Conservation (phyloP, 2,888 invertebrate genomes). For the Vannuccia rotundouncinata region DNA sequence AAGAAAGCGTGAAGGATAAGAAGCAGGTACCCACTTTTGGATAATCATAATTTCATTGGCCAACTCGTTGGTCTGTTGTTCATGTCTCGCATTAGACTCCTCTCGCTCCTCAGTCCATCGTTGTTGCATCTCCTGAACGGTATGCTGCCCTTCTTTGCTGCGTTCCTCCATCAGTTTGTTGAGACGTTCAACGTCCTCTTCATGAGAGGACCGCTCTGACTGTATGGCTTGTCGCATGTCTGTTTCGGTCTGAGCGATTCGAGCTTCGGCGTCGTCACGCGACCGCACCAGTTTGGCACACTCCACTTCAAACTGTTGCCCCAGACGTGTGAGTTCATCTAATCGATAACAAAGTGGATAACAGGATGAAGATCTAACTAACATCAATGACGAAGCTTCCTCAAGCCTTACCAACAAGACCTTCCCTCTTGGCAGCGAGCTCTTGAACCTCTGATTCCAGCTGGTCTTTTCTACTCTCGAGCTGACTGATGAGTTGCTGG, state of each 20-base stretch:
- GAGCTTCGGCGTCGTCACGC: slow-evolving; percentile 67
- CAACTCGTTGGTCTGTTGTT: slow-evolving; percentile 71
- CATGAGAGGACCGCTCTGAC: slow-evolving; percentile 56
- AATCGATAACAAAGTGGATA: slow-evolving; percentile 37
- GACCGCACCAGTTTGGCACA: slow-evolving; percentile 52
- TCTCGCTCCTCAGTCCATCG: slow-evolving; percentile 50
- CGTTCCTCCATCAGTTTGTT: slow-evolving; percentile 54
- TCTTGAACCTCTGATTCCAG: slow-evolving; percentile 58
- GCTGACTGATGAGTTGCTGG: slow-evolving; percentile 49
- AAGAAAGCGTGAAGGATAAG: neutral
- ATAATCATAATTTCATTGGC: slow-evolving; percentile 73
- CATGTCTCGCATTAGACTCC: slow-evolving; percentile 62
- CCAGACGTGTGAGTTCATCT: slow-evolving; percentile 55
- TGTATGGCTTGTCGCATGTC: slow-evolving; percentile 54
- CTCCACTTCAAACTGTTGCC: slow-evolving; percentile 54
- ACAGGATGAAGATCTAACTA: neutral
- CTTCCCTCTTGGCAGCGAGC: slow-evolving; percentile 52
- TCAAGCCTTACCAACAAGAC: slow-evolving; percentile 9
- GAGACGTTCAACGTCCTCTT: slow-evolving; percentile 56
- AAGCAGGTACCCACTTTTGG: slow-evolving; percentile 57
- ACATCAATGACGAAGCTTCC: too few relatives aligned
- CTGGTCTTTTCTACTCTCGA: slow-evolving; percentile 56
- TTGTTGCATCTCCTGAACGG: slow-evolving; percentile 51
- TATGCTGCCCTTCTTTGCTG: slow-evolving; percentile 49
- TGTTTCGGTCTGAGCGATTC: slow-evolving; percentile 67